Evolutionary conservation across 2,797 vertebrate genomes (phyloP).

Genomic region (Alauda arvensis): DNA sequence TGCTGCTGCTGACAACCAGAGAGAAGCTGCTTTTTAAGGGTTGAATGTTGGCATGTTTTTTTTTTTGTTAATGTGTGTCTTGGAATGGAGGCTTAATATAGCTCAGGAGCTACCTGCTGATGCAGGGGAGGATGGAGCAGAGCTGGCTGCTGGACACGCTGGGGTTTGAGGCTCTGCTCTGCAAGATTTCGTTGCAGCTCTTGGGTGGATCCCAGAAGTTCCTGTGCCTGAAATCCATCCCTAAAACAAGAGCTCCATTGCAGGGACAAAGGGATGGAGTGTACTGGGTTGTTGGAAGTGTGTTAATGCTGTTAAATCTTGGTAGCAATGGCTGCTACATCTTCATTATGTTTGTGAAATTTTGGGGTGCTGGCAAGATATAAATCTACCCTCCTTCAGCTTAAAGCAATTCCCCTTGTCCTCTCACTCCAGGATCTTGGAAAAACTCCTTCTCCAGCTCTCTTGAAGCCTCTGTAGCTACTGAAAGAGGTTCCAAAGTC

Average conservation of each 20-base stretch:
- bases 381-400: neutral
- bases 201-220: neutral
- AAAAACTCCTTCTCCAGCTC: neutral
- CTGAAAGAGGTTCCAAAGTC: neutral
- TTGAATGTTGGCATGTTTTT: neutral
- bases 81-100: neutral
- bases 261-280: neutral
- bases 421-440: neutral
- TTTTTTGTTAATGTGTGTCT: neutral
- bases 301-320: neutral
- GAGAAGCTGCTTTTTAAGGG: neutral
- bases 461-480: neutral
- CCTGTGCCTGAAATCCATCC: neutral
- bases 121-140: neutral
- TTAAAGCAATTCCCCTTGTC: neutral
- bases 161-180: neutral
- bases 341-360: rapidly evolving
- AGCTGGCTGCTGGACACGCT: neutral
- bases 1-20: neutral
- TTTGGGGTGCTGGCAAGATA: neutral
- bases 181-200: neutral
- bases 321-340: rapidly evolving
- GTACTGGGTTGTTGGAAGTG: neutral
- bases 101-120: neutral
- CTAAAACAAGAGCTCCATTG: neutral